phyloP scores from a whole-genome alignment of 2,113 vertebrate species.

The Dendropsophus ebraccatus region DNA sequence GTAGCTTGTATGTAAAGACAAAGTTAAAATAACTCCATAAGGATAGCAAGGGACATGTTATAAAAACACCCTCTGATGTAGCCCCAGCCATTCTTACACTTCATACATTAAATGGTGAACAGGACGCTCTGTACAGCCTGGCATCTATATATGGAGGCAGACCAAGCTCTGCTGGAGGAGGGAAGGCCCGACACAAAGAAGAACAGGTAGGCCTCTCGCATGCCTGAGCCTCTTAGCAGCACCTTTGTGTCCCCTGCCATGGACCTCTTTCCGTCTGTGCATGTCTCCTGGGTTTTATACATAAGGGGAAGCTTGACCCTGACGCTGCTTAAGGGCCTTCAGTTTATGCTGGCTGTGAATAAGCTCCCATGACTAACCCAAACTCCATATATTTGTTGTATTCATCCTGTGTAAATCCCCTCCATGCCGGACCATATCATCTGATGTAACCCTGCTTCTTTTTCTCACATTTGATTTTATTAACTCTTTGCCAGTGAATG shows the following conservation, averaged over 20 bases:
- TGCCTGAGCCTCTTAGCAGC: constrained; percentile 71
- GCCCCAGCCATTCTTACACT: constrained; percentile 76
- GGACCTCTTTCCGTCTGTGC: constrained; percentile 66
- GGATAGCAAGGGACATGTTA: background rate
- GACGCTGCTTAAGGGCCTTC: background rate
- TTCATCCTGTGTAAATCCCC: background rate
- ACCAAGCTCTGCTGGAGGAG: constrained; percentile 83
- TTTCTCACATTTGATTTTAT: constrained; percentile 34
- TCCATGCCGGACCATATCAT: background rate
- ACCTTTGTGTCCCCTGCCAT: constrained; percentile 60
- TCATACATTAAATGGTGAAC: constrained; percentile 91
- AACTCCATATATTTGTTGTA: background rate
- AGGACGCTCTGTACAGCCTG: constrained; percentile 92
- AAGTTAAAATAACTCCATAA: background rate
- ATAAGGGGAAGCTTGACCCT: constrained; percentile 50
- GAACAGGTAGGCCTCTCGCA: constrained; percentile 94
- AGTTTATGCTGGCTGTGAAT: background rate
- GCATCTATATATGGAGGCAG: constrained; percentile 89
- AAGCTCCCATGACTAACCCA: background rate
- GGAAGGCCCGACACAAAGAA: constrained; percentile 92
- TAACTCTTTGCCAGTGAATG: constrained; percentile 28
- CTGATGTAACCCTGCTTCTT: constrained; percentile 20
- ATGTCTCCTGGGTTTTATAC: constrained; percentile 67
- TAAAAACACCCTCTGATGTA: constrained; percentile 7
- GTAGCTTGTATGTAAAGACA: background rate